Percentiles rank a stretch among this genome's conserved stretches.
Conservation (phyloP, 2,888 invertebrate species). For the Dasysyrphus tricinctus region DNA sequence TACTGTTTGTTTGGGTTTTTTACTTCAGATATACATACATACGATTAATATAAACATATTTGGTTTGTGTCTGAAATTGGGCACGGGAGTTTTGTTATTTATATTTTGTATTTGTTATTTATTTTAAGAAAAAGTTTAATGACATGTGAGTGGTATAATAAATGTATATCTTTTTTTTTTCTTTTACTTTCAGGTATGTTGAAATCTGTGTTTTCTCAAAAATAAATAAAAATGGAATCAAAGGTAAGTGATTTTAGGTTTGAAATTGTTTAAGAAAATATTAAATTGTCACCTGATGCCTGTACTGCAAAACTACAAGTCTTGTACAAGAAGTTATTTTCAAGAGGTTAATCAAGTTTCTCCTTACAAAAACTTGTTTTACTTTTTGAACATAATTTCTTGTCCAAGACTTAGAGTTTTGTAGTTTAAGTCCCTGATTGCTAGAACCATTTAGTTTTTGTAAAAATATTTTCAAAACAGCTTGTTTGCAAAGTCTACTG, state of each 20-base stretch:
- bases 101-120: slow-evolving; percentile 27
- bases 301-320: too few relatives aligned
- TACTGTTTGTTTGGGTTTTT: slow-evolving; percentile 33
- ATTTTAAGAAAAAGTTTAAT: slow-evolving; percentile 5
- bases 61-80: slow-evolving; percentile 23
- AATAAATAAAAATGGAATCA: slow-evolving; percentile 8
- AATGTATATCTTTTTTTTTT: slow-evolving; percentile 14
- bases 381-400: too few relatives aligned
- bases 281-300: too few relatives aligned
- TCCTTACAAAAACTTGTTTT: too few relatives aligned
- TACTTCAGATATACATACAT: neutral
- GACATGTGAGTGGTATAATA: slow-evolving; percentile 23
- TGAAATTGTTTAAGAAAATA: neutral
- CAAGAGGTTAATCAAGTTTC: too few relatives aligned
- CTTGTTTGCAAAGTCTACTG: too few relatives aligned
- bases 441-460: too few relatives aligned
- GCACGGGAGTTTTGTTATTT: slow-evolving; percentile 34
- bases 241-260: slow-evolving; percentile 50
- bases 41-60: slow-evolving; percentile 22
- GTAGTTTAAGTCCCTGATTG: too few relatives aligned
- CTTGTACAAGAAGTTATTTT: too few relatives aligned
- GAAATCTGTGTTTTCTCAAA: slow-evolving; percentile 47
- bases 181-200: slow-evolving; percentile 62
- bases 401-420: too few relatives aligned
- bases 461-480: too few relatives aligned